Evolutionary conservation across 2,888 invertebrate species (phyloP), one percentile per base, ranked within the genome.

Genomic region (Mystacides longicornis): DNA sequence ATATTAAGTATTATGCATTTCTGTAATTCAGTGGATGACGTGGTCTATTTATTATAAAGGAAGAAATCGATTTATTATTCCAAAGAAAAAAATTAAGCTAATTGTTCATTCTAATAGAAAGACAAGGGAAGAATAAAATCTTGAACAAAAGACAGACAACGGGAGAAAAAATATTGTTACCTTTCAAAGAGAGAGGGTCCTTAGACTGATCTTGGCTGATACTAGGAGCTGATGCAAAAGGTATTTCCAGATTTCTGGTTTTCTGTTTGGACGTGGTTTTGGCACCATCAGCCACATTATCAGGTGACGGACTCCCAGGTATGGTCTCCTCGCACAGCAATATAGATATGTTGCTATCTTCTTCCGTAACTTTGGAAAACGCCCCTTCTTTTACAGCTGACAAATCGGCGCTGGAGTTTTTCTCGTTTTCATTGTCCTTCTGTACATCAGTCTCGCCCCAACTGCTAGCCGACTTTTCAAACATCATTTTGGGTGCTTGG

Each of bases 271-370:
- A 75, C 1, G 70, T 67, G 66, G 52, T 58, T 50, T 61, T 55
- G 23, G 33, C 55, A 23, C 58, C 59, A 51, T 62, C 62, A 21
- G 54, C 63, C 60, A 62, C 78, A 27, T 69, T 68, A 48, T 82
- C 82, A 0, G 89, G 87, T 47, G 89, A 87, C 3, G 93, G 93
- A 67, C 91, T 92, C 20, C 92, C 89, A 1, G 93, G 93, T 67
- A 93, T 92, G 22, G 90, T 92, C 72, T 93, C 93, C 68, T 91
- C 90, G 69, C 93, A 93, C 11, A 92, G 72, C 62, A 93, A 69
- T 59, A 91, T 73, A 53, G 89, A 88, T 62, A 85, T 82, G 63
- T 82, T 80, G 62, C 85, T 82, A 69, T 89, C 88, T 37, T 80
- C 73, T 62, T 76, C 65, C 57, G 46, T 54, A 52, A 16, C 61